Percentiles rank a stretch among this genome's conserved stretches.
phyloP scores from a whole-genome alignment of 2,113 vertebrate species.

The Salvelinus namaycush region DNA sequence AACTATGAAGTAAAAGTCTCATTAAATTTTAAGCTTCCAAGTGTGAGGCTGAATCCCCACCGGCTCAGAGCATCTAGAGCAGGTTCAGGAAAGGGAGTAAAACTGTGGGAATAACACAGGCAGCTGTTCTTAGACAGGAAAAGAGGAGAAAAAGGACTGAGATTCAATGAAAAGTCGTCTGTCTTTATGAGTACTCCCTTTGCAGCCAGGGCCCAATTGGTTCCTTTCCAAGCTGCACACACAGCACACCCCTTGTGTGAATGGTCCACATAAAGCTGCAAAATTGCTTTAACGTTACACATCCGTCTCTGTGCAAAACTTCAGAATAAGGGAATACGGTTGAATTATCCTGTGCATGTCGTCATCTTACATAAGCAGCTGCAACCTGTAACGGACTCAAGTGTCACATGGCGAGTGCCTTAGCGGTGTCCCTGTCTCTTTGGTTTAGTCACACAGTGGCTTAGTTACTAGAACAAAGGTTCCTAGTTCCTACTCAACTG shows the following conservation, averaged over 20 bases:
- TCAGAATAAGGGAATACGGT: conserved; percentile 18
- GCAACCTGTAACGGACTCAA: conserved; percentile 20
- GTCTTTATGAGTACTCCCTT: conserved; percentile 19
- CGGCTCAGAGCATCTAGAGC: conserved; percentile 56
- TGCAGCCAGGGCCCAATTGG: conserved; percentile 31
- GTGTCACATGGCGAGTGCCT: conserved; percentile 13
- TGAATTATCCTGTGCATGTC: conserved; percentile 7
- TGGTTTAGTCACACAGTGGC: neutral
- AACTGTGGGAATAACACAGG: conserved; percentile 63
- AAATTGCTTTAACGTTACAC: conserved; percentile 46
- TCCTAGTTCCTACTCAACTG: neutral
- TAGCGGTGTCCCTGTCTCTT: neutral
- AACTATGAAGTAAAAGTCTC: conserved; percentile 76
- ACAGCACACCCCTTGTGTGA: conserved; percentile 1
- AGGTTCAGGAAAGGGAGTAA: conserved; percentile 59
- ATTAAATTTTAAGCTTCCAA: conserved; percentile 76
- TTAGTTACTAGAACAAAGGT: conserved; percentile 17
- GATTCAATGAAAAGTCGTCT: conserved; percentile 47
- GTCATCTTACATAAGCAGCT: conserved; percentile 23
- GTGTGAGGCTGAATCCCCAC: conserved; percentile 65
- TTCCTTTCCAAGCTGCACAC: conserved; percentile 29
- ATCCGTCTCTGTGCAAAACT: conserved; percentile 44
- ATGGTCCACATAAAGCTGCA: conserved; percentile 43
- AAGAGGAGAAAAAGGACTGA: conserved; percentile 27
- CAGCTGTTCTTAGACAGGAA: conserved; percentile 42